These are phyloP conservation scores for Chascanopsetta lugubris DNA, from an alignment of 2,113 vertebrate species.

Conservation along the genomic window DNA sequence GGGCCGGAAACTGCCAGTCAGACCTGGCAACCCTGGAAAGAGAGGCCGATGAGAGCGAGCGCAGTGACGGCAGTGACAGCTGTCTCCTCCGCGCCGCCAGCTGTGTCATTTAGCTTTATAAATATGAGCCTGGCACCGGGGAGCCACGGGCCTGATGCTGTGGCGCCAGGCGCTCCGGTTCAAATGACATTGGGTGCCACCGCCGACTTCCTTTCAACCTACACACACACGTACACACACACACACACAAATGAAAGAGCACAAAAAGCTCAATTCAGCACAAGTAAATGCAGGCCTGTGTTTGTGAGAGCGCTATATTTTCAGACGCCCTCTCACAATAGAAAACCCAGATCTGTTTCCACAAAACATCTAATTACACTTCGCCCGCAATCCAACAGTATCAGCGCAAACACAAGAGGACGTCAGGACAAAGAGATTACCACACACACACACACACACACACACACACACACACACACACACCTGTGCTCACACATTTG, in stretches of 20 bases:
- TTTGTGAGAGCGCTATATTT: slow-evolving; percentile 45
- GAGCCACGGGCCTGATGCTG: slow-evolving; percentile 75
- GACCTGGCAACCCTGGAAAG: no score
- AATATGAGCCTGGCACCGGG: slow-evolving; percentile 81
- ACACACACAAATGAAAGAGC: slow-evolving; percentile 68
- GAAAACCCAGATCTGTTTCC: slow-evolving; percentile 44
- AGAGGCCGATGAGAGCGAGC: slow-evolving; percentile 69
- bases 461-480: slow-evolving; percentile 61
- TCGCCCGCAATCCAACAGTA: slow-evolving; percentile 34
- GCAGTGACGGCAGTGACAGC: slow-evolving; percentile 77
- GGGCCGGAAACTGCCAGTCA: no score
- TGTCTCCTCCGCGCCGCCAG: slow-evolving; percentile 81
- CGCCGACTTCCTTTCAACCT: slow-evolving; percentile 71
- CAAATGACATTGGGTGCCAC: slow-evolving; percentile 78
- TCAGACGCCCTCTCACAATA: slow-evolving; percentile 47
- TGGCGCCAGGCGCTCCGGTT: slow-evolving; percentile 76
- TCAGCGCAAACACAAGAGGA: slow-evolving; percentile 47
- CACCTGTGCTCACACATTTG: slow-evolving; percentile 76
- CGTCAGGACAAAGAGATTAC: slow-evolving; percentile 67
- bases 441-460: slow-evolving; percentile 55
- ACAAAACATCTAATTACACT: slow-evolving; percentile 57
- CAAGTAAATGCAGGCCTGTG: slow-evolving; percentile 57
- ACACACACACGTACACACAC: slow-evolving; percentile 48
- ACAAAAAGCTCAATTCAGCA: slow-evolving; percentile 57
- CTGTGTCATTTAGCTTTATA: slow-evolving; percentile 83